A percentile compares a stretch with the other conserved stretches of the same genome.
phyloP scores from a whole-genome alignment of 2,797 vertebrate species.

The Aulostomus chinensis region DNA sequence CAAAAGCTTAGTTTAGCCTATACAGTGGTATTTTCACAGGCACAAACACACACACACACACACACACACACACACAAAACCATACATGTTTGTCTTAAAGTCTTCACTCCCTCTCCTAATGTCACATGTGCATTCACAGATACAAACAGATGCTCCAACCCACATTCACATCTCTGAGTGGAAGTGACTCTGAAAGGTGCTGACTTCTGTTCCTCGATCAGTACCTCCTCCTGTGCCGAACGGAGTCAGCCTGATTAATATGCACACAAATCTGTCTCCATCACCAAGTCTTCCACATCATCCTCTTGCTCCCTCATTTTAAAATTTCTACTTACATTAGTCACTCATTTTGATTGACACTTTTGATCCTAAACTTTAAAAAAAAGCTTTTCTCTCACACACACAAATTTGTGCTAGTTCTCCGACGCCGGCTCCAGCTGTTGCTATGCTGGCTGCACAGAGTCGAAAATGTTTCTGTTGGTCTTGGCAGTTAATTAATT shows the following conservation, averaged over 20 bases:
- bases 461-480: conserved; percentile 36
- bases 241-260: conserved; percentile 75
- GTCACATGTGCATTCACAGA: conserved; percentile 45
- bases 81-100: conserved; percentile 21
- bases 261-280: conserved; percentile 76
- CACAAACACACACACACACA: conserved; percentile 7
- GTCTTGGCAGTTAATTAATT: conserved; percentile 56
- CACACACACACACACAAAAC: conserved; percentile 4
- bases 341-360: conserved; percentile 25
- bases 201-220: conserved; percentile 41
- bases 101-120: conserved; percentile 12
- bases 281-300: conserved; percentile 38
- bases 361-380: conserved; percentile 19
- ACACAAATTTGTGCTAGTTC: conserved; percentile 6
- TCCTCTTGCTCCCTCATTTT: conserved; percentile 40
- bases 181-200: conserved; percentile 40
- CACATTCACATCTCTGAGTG: conserved; percentile 32
- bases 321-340: conserved; percentile 14
- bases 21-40: conserved; percentile 17
- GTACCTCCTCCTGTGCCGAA: conserved; percentile 48
- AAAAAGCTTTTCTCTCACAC: conserved; percentile 1
- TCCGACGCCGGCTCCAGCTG: conserved; percentile 7
- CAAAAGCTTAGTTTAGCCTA: conserved; percentile 65
- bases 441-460: conserved; percentile 2
- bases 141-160: conserved; percentile 56